Base-by-base conservation (phyloP, 2,797 vertebrate species). In the Lithobates sylvaticus region DNA sequence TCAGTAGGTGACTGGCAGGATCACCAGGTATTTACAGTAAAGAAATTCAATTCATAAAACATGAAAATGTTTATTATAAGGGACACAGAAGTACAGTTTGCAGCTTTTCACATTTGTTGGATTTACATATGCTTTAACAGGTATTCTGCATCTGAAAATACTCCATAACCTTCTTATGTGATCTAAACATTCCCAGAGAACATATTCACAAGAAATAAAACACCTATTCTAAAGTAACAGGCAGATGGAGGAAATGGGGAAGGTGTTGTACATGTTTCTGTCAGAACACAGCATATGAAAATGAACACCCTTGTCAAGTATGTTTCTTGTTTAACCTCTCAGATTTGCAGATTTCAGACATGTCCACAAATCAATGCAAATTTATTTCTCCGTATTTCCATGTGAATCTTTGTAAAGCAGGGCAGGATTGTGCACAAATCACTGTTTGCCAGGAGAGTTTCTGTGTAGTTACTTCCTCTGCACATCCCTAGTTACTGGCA, bases 281-380 rank as follows among this genome's bases (percentile, higher is more conserved):
- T 73, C 78, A 71, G 78, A 81, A 81, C 67, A 81, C 78, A 39
- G 68, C 80, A 42, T 54, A 73, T 44, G 73, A 64, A 47, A 21
- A 68, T 76, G 58, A 76, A 81, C 78, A 76, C 72, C 65, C 78
- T 81, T 76, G 67, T 75, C 65, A 76, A 74, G 15, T 76, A 73
- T 64, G 69, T 73, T 72, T 86, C 47, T 73, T 32, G 76, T 84
- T 84, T 77, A 84, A 84, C 74, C 74, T 78, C 71, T 69, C 32
- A 84, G 74, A 84, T 78, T 81, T 76, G 61, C 78, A 81, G 84
- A 81, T 81, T 76, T 86, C 54, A 68, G 61, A 76, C 64, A 81
- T 81, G 73, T 81, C 74, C 84, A 76, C 72, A 81, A 86, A 81
- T 86, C n/a, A 86, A 86, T 86, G 84, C 84, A 86, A 86, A 86